A percentile compares a stretch with the other conserved stretches of the same genome.
These are phyloP conservation scores for Bolborhynchus lineola DNA, from an alignment of 2,113 vertebrate genomes.

Conservation along the genomic window DNA sequence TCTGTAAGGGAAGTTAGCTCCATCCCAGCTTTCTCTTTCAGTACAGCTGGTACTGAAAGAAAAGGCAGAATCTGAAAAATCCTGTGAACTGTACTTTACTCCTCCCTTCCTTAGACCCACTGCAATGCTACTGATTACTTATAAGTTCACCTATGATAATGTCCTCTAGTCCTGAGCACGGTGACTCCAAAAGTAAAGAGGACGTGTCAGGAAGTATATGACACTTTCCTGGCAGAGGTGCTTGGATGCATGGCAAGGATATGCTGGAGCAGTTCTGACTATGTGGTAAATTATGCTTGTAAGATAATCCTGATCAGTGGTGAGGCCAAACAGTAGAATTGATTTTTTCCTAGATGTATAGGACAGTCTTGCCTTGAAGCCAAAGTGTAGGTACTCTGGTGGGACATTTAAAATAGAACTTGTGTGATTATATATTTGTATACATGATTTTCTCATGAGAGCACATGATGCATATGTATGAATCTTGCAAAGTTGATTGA, in stretches of 20 bases:
- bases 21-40: background rate
- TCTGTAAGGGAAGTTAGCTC: background rate
- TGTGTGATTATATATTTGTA: background rate
- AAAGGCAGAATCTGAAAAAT: background rate
- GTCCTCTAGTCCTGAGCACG: background rate
- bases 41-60: background rate
- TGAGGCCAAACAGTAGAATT: background rate
- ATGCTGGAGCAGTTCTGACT: background rate
- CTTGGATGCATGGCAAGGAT: background rate
- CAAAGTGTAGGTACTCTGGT: background rate
- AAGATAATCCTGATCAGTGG: background rate
- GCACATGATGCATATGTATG: fast-evolving
- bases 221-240: background rate
- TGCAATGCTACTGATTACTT: background rate
- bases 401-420: background rate
- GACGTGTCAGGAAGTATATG: background rate
- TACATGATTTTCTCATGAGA: background rate
- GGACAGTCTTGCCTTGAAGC: background rate
- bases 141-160: background rate
- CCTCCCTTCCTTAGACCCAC: background rate
- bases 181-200: background rate
- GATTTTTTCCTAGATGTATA: background rate
- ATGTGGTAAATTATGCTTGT: background rate
- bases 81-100: background rate
- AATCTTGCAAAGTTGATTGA: background rate